Percentiles rank a stretch among this genome's conserved stretches.
These are phyloP conservation scores for Sakesphorus luctuosus DNA, from an alignment of 2,113 vertebrate species.

Conservation along the genomic window DNA sequence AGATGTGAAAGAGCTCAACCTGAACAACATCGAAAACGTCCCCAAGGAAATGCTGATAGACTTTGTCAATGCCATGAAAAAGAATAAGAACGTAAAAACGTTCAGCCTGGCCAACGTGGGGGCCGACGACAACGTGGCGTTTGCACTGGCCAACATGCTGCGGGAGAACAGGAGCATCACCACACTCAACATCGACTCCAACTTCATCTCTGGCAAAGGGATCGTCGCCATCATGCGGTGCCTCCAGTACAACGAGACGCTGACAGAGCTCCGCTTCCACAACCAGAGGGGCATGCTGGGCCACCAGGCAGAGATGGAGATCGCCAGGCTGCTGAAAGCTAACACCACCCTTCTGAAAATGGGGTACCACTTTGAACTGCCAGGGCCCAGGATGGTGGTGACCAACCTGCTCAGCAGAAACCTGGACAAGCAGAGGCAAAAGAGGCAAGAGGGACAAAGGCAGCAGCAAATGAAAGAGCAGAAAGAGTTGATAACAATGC, in stretches of 20 bases:
- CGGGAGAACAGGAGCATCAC: conserved; percentile 92
- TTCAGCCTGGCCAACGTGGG: conserved; percentile 95
- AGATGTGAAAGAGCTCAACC: conserved; percentile 88
- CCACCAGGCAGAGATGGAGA: conserved; percentile 96
- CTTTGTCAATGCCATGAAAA: conserved; percentile 91
- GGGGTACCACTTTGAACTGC: conserved; percentile 95
- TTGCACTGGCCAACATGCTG: conserved; percentile 92
- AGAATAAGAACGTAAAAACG: conserved; percentile 88
- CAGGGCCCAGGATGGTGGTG: conserved; percentile 96
- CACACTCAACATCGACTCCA: conserved; percentile 94
- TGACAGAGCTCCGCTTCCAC: conserved; percentile 96
- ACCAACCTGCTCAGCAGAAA: conserved; percentile 95
- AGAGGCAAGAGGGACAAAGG: conserved; percentile 88
- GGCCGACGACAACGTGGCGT: conserved; percentile 88
- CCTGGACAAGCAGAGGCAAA: conserved; percentile 90
- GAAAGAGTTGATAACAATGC: conserved; percentile 83
- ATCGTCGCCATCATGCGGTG: conserved; percentile 93
- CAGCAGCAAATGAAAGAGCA: conserved; percentile 89
- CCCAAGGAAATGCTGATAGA: conserved; percentile 94
- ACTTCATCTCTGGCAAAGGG: conserved; percentile 92
- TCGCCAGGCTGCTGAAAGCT: conserved; percentile 91
- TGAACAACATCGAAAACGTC: conserved; percentile 99
- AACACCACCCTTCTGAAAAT: conserved; percentile 94
- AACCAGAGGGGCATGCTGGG: conserved; percentile 98
- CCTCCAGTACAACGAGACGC: conserved; percentile 94